Conservation (phyloP, 2,888 invertebrate species). For the Xestia xanthographa region DNA sequence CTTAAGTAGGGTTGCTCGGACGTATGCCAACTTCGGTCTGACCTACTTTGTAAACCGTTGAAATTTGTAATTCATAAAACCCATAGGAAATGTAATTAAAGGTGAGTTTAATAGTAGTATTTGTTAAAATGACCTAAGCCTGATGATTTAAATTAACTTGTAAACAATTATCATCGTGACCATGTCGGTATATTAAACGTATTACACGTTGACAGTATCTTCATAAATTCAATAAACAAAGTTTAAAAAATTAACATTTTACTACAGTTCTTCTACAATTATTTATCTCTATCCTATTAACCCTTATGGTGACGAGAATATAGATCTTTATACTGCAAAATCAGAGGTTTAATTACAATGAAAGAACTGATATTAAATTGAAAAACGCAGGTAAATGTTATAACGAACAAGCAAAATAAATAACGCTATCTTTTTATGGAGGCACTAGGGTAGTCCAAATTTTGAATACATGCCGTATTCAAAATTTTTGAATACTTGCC, state of each 20-base stretch:
- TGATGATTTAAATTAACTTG: neutral
- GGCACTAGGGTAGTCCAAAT: too few relatives aligned
- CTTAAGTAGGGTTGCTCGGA: slow-evolving; percentile 51
- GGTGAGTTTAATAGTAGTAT: slow-evolving; percentile 29
- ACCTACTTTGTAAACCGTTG: slow-evolving; percentile 52
- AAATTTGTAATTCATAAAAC: slow-evolving; percentile 57
- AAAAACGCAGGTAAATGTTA: neutral
- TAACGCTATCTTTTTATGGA: neutral
- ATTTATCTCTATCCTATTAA: neutral
- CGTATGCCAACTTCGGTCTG: slow-evolving; percentile 48
- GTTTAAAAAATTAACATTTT: neutral
- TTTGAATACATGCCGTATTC: too few relatives aligned
- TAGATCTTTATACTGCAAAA: neutral
- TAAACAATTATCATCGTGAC: neutral
- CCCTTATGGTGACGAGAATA: neutral
- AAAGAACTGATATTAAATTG: neutral
- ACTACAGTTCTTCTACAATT: neutral
- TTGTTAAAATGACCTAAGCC: neutral
- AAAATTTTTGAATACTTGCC: neutral
- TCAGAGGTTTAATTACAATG: neutral
- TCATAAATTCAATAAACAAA: neutral
- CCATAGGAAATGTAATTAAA: slow-evolving; percentile 32
- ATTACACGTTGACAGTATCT: neutral
- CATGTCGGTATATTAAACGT: neutral
- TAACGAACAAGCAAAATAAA: neutral